Conservation (phyloP, 2,113 vertebrate species). For the Tympanuchus pallidicinctus region DNA sequence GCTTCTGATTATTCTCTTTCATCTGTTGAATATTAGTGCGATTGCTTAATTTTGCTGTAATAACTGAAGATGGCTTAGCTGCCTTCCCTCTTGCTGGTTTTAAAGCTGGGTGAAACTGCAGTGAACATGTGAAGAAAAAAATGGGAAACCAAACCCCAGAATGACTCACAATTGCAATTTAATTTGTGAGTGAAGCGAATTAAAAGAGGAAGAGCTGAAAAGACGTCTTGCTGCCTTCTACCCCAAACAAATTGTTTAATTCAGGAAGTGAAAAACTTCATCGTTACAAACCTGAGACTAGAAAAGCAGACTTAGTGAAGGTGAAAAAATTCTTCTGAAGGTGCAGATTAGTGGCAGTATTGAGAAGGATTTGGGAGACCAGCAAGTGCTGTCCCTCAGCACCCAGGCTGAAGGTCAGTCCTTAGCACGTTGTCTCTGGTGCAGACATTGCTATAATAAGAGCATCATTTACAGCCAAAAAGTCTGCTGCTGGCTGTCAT, state of each 20-base stretch:
- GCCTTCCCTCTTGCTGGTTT: neutral
- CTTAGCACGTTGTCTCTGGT: neutral
- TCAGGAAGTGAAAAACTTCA: neutral
- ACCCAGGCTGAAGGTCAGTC: constrained; percentile 40
- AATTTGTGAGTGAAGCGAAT: neutral
- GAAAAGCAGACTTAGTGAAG: neutral
- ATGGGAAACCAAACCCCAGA: neutral
- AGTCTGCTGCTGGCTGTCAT: constrained; percentile 13
- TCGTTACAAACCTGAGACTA: neutral
- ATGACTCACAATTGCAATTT: neutral
- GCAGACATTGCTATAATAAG: constrained; percentile 72
- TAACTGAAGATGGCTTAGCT: neutral
- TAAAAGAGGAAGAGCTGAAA: neutral
- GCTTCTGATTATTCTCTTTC: neutral
- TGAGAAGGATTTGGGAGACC: neutral
- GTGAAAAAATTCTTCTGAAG: neutral
- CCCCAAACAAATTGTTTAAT: neutral
- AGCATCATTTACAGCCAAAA: constrained; percentile 20
- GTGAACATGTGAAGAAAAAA: neutral
- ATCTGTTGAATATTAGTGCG: neutral
- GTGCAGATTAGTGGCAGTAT: neutral
- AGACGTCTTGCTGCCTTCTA: neutral
- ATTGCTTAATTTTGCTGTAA: neutral
- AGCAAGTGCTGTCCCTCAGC: neutral
- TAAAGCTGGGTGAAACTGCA: neutral